Evolutionary conservation across 2,888 invertebrate species (phyloP).

Genomic region (Acanthosoma haemorrhoidale): DNA sequence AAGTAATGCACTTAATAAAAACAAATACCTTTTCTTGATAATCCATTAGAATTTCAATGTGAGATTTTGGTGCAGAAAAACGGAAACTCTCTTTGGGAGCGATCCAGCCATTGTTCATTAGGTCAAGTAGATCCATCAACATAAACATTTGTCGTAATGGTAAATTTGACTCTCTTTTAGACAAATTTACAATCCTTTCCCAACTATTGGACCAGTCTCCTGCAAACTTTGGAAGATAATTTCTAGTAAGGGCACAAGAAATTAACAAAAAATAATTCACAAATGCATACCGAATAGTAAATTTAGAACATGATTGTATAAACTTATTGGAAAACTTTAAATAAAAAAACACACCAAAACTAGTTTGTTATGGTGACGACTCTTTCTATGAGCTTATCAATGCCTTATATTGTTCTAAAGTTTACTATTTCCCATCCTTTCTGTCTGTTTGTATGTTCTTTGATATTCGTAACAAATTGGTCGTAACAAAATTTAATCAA

Average conservation of each 20-base stretch:
- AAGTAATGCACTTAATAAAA: neutral
- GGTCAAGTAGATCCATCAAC: constrained; percentile 35
- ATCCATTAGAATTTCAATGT: constrained; percentile 28
- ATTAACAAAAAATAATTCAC: neutral
- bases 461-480: no score
- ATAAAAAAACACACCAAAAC: neutral
- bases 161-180: constrained; percentile 29
- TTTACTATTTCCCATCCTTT: no score
- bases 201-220: constrained; percentile 33
- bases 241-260: neutral
- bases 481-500: no score
- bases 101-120: constrained; percentile 35
- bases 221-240: constrained; percentile 30
- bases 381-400: no score
- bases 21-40: constrained; percentile 26
- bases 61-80: constrained; percentile 20
- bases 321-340: no score
- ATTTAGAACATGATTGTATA: no score
- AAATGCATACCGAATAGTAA: neutral
- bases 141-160: constrained; percentile 32
- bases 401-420: no score
- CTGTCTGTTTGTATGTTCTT: no score
- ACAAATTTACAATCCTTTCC: constrained; percentile 33
- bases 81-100: neutral
- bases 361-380: neutral